A percentile compares a stretch with the other conserved stretches of the same genome.
phyloP scores from a whole-genome alignment of 92 coral and sea anemone genomes.

The Epizoanthus scotinus region DNA sequence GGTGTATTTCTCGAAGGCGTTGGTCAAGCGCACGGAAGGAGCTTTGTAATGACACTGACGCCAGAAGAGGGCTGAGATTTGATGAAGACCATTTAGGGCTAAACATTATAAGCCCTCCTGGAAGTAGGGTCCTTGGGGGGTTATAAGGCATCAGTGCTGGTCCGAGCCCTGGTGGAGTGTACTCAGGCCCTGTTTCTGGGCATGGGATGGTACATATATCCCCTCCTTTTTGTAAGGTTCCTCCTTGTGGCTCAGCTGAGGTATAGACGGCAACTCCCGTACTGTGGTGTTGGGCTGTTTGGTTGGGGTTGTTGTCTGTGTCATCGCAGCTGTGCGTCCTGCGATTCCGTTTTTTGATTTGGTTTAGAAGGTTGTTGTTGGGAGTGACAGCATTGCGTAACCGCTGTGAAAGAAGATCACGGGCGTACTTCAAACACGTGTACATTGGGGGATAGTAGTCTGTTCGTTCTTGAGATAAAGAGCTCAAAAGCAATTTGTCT shows the following conservation, averaged over 20 bases:
- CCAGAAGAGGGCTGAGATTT: conserved; percentile 9
- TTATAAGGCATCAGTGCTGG: not conserved
- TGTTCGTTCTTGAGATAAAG: too few species aligned
- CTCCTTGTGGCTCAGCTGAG: not conserved
- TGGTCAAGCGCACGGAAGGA: not conserved
- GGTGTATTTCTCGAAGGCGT: not conserved
- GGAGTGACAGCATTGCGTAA: conserved; percentile 36
- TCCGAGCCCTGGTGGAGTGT: not conserved
- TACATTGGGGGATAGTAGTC: too few species aligned
- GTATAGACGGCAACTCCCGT: conserved; percentile 1
- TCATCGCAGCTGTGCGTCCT: not conserved
- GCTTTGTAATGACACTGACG: conserved; percentile 19
- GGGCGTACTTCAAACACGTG: too few species aligned
- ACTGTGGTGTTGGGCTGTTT: conserved; percentile 13
- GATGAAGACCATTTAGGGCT: conserved; percentile 37
- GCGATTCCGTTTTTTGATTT: conserved; percentile 21
- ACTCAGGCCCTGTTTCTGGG: not conserved
- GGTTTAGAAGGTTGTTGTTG: conserved; percentile 12
- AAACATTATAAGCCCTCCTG: not conserved
- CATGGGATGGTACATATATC: not conserved
- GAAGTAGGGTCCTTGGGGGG: not conserved
- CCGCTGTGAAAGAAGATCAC: not conserved
- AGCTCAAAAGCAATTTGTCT: too few species aligned
- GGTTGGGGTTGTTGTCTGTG: conserved; percentile 27
- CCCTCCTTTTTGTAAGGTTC: not conserved